Evolutionary conservation across 1,140 invertebrate genomes (phyloP).

Genomic region (Frieseomelitta varia): DNA sequence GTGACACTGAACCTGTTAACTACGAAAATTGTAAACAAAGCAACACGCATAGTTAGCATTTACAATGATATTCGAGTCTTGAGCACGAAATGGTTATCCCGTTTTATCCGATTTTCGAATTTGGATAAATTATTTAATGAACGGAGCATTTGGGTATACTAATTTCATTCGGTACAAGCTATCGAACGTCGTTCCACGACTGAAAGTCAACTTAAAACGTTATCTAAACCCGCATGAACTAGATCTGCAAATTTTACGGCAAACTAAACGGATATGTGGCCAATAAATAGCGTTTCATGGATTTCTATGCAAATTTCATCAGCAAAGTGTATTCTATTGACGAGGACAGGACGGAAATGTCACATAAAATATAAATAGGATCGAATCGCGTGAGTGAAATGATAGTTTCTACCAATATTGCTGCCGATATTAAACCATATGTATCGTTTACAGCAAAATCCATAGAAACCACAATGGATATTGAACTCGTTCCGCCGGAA

Average conservation of each 20-base stretch:
- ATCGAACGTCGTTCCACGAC: neutral
- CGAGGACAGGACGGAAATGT: neutral
- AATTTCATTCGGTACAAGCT: neutral
- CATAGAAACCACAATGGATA: slow-evolving; percentile 6
- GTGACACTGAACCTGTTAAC: no score
- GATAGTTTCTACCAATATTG: neutral
- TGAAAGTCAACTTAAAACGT: neutral
- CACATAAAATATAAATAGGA: neutral
- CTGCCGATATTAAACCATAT: neutral
- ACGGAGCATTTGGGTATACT: neutral
- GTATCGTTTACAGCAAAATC: neutral
- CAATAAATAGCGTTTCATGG: neutral
- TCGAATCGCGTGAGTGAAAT: neutral
- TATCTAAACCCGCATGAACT: neutral
- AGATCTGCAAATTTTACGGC: neutral
- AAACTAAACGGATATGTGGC: neutral
- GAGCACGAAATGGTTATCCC: neutral
- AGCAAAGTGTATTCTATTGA: neutral
- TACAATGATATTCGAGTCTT: neutral
- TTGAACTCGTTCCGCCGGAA: neutral
- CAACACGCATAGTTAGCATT: neutral
- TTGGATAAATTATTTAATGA: neutral
- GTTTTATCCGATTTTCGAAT: neutral
- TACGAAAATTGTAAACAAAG: neutral
- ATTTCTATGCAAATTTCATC: neutral